These are phyloP conservation scores for Caenorhabditis zanzibari DNA, from an alignment of 2,888 invertebrate genomes.

Conservation along the genomic window DNA sequence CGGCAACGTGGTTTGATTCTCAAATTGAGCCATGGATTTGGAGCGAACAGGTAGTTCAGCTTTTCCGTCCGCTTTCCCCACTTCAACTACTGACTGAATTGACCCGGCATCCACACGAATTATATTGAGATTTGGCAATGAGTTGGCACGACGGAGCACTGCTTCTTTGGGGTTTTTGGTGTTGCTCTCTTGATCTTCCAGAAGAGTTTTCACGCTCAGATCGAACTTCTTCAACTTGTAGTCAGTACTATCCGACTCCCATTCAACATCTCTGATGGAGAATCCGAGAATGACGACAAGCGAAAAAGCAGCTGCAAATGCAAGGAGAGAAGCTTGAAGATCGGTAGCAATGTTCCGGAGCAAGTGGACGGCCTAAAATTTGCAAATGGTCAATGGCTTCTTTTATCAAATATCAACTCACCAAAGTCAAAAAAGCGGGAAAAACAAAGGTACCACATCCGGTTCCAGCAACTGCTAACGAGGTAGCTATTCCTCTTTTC, in stretches of 20 bases:
- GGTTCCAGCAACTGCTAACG: constrained; percentile 84
- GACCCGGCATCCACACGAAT: constrained; percentile 6
- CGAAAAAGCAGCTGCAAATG: constrained; percentile 86
- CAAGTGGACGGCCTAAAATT: background rate
- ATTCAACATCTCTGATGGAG: constrained; percentile 91
- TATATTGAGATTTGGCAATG: constrained; percentile 31
- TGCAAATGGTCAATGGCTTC: constrained; percentile 1
- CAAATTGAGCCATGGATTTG: constrained; percentile 67
- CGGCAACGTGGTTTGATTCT: constrained; percentile 30
- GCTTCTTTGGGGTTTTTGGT: background rate
- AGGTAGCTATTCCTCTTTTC: constrained; percentile 88
- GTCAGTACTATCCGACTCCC: constrained; percentile 86
- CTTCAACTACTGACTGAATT: constrained; percentile 59
- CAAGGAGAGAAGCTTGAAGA: background rate
- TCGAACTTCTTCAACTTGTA: constrained; percentile 71
- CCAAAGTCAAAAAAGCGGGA: constrained; percentile 87
- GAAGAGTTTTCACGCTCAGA: background rate
- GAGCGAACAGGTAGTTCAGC: constrained; percentile 63
- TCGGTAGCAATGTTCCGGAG: background rate
- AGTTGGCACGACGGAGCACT: constrained; percentile 9
- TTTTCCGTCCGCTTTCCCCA: constrained; percentile 11
- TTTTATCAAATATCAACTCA: constrained; percentile 14
- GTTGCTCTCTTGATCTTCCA: constrained; percentile 28
- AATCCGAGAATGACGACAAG: constrained; percentile 85
- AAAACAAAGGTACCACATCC: constrained; percentile 91